These are phyloP conservation scores for Myotis pilosus DNA, from an alignment of 2,797 vertebrate genomes.

Conservation along the genomic window DNA sequence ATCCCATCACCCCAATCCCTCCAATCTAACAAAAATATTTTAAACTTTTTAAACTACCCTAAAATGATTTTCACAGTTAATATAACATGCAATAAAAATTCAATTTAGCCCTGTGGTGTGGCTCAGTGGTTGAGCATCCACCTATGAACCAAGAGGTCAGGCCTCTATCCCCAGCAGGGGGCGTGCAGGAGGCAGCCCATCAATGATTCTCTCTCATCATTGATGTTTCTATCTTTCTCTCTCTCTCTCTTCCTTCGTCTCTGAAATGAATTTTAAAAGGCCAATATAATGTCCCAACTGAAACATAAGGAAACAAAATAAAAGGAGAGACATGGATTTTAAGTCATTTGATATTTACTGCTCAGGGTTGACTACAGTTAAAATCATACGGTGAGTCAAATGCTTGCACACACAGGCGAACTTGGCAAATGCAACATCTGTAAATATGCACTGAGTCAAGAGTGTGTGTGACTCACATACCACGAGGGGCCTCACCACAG, in stretches of 20 bases:
- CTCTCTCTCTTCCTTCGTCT: too few relatives aligned
- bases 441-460: neutral
- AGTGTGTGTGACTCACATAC: neutral
- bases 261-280: neutral
- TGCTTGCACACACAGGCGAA: neutral
- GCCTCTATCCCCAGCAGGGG: too few relatives aligned
- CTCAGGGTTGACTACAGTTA: neutral
- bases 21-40: neutral
- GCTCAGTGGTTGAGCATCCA: too few relatives aligned
- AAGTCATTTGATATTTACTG: neutral
- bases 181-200: too few relatives aligned
- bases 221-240: too few relatives aligned
- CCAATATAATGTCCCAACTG: neutral
- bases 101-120: too few relatives aligned
- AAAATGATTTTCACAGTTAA: constrained; percentile 10
- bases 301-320: neutral
- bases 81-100: neutral
- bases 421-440: neutral
- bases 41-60: neutral
- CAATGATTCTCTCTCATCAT: too few relatives aligned
- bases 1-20: neutral
- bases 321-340: neutral
- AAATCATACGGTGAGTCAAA: neutral
- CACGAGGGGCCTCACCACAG: neutral
- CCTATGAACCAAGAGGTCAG: too few relatives aligned